phyloP scores from a whole-genome alignment of 2,113 vertebrate species.

The Ondatra zibethicus region DNA sequence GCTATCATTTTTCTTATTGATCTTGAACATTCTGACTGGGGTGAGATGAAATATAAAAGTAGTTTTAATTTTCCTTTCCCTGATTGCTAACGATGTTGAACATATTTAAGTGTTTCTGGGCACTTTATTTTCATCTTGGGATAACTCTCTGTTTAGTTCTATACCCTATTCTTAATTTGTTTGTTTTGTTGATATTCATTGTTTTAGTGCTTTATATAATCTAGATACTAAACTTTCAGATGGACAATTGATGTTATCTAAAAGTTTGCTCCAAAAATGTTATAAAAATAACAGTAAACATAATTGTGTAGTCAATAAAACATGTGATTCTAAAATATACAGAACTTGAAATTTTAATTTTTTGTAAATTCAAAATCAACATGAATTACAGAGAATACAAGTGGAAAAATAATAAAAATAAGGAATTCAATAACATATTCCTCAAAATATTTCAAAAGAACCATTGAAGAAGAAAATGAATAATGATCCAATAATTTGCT shows the following conservation, averaged over 20 bases:
- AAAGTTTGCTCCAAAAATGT: not conserved
- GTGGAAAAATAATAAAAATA: slow-evolving; percentile 9
- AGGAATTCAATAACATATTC: not conserved
- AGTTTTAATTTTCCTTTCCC: not conserved
- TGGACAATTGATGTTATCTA: not conserved
- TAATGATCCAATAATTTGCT: not conserved
- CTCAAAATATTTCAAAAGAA: slow-evolving; percentile 45
- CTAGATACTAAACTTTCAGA: not conserved
- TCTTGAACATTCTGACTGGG: not conserved
- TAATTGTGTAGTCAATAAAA: not conserved
- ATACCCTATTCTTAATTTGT: not conserved
- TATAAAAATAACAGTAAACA: slow-evolving; percentile 5
- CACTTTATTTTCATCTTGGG: not conserved
- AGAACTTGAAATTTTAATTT: not conserved
- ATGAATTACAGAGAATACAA: not conserved
- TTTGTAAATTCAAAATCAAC: not conserved
- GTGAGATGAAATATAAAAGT: not conserved
- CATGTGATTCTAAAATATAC: not conserved
- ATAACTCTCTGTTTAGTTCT: not conserved
- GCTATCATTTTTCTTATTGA: not conserved
- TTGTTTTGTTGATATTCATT: not conserved
- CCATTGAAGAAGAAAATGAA: not conserved
- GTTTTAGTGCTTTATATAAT: not conserved
- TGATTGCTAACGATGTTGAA: not conserved
- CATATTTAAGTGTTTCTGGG: not conserved